Percentiles rank a stretch among this genome's conserved stretches.
phyloP scores from a whole-genome alignment of 2,113 vertebrate genomes.

The Theristicus caerulescens region DNA sequence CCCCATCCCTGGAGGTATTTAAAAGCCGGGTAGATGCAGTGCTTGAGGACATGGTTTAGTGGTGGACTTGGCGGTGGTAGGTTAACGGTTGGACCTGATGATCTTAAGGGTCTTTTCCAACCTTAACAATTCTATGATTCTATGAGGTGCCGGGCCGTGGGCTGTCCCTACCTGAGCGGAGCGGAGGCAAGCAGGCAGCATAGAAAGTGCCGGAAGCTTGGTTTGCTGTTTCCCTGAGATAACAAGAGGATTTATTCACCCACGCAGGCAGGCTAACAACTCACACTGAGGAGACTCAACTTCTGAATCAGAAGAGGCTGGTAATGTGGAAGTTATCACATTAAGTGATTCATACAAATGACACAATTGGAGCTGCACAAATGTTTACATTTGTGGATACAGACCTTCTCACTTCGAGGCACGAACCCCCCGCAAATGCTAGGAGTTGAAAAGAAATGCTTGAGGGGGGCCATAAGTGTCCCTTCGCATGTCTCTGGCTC shows the following conservation, averaged over 20 bases:
- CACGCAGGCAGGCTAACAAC: conserved; percentile 12
- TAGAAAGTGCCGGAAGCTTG: conserved; percentile 2
- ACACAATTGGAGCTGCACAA: background rate
- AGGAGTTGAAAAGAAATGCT: background rate
- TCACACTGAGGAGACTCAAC: background rate
- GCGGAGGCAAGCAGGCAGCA: background rate
- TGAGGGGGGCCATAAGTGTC: background rate
- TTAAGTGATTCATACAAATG: background rate
- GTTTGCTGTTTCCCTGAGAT: background rate
- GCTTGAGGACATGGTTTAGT: too few species aligned
- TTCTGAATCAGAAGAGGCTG: conserved; percentile 39
- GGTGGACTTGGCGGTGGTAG: too few species aligned
- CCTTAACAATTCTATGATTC: too few species aligned
- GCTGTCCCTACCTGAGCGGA: background rate
- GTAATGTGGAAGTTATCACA: conserved; percentile 9
- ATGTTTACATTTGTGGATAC: background rate
- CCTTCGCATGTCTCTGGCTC: background rate
- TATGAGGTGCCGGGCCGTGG: background rate
- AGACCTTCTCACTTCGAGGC: background rate
- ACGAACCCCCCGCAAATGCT: background rate
- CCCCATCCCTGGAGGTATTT: too few species aligned
- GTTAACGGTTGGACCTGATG: too few species aligned
- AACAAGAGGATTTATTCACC: conserved; percentile 26
- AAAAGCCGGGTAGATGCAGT: too few species aligned
- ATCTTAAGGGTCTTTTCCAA: too few species aligned